Evolutionary conservation across 2,888 invertebrate species (phyloP).

Genomic region (Diadegma fenestrale): DNA sequence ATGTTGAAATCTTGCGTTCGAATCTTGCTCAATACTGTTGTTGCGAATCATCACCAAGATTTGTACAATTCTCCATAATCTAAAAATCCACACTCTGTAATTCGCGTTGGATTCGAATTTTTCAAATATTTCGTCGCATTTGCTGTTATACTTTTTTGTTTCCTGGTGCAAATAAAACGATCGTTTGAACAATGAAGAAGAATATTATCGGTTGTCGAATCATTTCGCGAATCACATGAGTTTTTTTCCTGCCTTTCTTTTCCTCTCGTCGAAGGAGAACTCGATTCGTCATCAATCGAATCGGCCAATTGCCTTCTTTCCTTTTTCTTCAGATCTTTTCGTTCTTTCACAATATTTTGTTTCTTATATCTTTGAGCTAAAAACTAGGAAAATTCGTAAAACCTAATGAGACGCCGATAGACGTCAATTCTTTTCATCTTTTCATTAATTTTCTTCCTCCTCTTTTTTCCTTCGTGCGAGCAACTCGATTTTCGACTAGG

Average conservation of each 20-base stretch:
- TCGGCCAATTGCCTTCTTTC: constrained; percentile 7
- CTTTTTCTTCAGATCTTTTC: not conserved
- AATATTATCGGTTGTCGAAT: constrained; percentile 52
- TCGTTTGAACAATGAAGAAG: constrained; percentile 59
- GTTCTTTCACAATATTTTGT: constrained; percentile 34
- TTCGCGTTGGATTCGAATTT: constrained; percentile 5
- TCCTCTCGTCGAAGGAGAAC: not conserved
- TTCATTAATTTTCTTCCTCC: not conserved
- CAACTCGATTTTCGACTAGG: constrained; percentile 65
- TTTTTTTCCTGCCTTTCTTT: constrained; percentile 58
- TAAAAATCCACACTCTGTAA: not conserved
- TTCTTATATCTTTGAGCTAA: constrained; percentile 63
- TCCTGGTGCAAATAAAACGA: constrained; percentile 51
- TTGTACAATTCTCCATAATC: not conserved
- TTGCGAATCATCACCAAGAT: not conserved
- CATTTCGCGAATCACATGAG: constrained; percentile 70
- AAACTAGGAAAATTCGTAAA: constrained; percentile 68
- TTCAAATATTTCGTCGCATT: not conserved
- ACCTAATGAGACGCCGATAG: constrained; percentile 61
- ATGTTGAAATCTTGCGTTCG: not conserved
- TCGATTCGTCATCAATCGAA: constrained; percentile 38
- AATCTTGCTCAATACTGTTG: not conserved
- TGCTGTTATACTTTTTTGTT: not conserved
- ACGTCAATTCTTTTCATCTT: constrained; percentile 27
- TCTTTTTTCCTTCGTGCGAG: constrained; percentile 58